Conservation (phyloP, 2,113 vertebrate species). For the Scatophagus argus region DNA sequence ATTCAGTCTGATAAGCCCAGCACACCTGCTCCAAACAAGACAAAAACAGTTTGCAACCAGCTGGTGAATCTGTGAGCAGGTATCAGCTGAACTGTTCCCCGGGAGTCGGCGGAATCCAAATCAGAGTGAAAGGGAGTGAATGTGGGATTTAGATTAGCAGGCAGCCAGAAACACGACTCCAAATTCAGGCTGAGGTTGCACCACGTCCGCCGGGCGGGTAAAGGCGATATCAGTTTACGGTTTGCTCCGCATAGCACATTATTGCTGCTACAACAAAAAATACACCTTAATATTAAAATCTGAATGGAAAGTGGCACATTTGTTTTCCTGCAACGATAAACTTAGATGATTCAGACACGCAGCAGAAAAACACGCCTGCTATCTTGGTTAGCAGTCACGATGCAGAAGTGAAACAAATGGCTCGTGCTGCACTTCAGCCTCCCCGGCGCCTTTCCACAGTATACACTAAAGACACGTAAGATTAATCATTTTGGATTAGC, state of each 20-base stretch:
- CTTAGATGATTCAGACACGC: neutral
- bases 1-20: too few species aligned
- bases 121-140: neutral
- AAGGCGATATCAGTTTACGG: neutral
- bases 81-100: neutral
- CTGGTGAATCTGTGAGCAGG: neutral
- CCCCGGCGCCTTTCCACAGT: constrained; percentile 14
- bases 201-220: too few species aligned
- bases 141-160: neutral
- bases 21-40: too few species aligned
- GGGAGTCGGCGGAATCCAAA: neutral
- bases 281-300: neutral
- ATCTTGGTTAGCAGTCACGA: constrained; percentile 14
- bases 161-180: neutral
- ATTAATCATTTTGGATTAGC: constrained; percentile 27
- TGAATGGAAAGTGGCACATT: neutral
- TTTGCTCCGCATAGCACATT: neutral
- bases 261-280: neutral
- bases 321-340: neutral
- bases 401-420: constrained; percentile 47
- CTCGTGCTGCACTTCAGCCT: neutral
- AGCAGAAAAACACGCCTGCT: constrained; percentile 1
- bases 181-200: neutral
- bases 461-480: constrained; percentile 16
- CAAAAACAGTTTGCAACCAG: neutral